A percentile compares a stretch with the other conserved stretches of the same genome.
phyloP scores from a whole-genome alignment of 2,797 vertebrate genomes.

The Synanceia verrucosa region DNA sequence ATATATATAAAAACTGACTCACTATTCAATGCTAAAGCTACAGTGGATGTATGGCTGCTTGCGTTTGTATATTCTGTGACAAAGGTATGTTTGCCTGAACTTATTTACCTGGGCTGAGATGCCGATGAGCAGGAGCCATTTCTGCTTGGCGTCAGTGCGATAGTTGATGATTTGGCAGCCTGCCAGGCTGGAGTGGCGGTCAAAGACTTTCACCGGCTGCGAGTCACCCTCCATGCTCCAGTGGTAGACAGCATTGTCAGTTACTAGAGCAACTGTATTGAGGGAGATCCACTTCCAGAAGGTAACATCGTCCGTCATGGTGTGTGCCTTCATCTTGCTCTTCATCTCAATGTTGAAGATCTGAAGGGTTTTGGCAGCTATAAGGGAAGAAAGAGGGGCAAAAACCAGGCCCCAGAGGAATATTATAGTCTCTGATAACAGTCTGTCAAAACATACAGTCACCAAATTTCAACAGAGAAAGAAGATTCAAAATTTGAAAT shows the following conservation, averaged over 20 bases:
- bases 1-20: neutral
- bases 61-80: neutral
- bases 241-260: slow-evolving; percentile 97
- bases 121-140: slow-evolving; percentile 97
- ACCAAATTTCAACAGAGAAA: slow-evolving; percentile 54
- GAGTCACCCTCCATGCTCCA: slow-evolving; percentile 99
- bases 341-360: slow-evolving; percentile 99
- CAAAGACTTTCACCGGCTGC: slow-evolving; percentile 97
- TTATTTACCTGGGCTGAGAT: slow-evolving; percentile 95
- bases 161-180: slow-evolving; percentile 99
- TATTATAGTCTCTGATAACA: slow-evolving; percentile 37
- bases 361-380: slow-evolving; percentile 98
- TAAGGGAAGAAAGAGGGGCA: slow-evolving; percentile 29
- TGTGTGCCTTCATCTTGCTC: slow-evolving; percentile 99
- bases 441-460: slow-evolving; percentile 2
- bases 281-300: slow-evolving; percentile 99
- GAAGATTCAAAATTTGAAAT: slow-evolving; percentile 62
- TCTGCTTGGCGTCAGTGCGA: slow-evolving; percentile 97
- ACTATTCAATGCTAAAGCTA: neutral
- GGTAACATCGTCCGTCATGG: slow-evolving; percentile 98
- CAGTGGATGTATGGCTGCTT: neutral
- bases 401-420: slow-evolving; percentile 42
- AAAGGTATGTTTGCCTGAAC: neutral
- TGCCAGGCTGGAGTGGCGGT: slow-evolving; percentile 96
- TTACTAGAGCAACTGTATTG: slow-evolving; percentile 97